Evolutionary conservation across 2,113 vertebrate genomes (phyloP), one percentile per base, ranked within the genome.

Genomic region (Ia io): DNA sequence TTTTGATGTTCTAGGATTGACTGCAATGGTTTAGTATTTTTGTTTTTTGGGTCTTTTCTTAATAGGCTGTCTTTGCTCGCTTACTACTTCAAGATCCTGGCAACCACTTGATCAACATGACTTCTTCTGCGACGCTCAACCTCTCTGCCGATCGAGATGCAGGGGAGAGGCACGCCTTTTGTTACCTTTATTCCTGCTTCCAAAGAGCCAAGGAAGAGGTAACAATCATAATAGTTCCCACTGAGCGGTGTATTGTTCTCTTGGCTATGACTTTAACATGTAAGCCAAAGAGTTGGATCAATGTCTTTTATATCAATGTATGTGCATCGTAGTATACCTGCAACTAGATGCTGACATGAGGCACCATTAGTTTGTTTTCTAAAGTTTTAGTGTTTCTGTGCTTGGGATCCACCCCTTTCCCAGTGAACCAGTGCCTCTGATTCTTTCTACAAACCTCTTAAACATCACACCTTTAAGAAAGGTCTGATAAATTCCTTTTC

Each of bases 141-240:
- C 98, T 99, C 85, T 99, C 99, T 0, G 99, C 99, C 0, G 99
- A 99, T 87, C 98, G 99, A 2, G 99, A 99, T 17, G 99, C 99
- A 0, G 99, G 99, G 32, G 99, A 99, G 97, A 99, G 98, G 93
- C 98, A 98, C 89, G 99, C 99, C 83, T 98, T 99, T 91, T 98
- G 98, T 61, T 99, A 99, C 93, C 99, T 99, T 74, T 99, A 99
- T 1, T 99, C 99, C 91, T 99, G 99, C 96, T 99, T 99, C 98
- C 99, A 98, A 96, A 99, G 99, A 97, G 99, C 99, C 5, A 99
- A 99, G 87, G 99, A 99, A 91, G 99, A 99, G 99, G 99, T 99
- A 92, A 59, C 47, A 94, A 16, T 0, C 13, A 67, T 67, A 67
- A 63, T 63, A 85, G 42, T 82, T 25, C 16, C 56, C 30, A 32